Percentiles rank a stretch among this genome's conserved stretches.
Conservation (phyloP, 2,888 invertebrate species). For the Rhyacophila evoluta region DNA sequence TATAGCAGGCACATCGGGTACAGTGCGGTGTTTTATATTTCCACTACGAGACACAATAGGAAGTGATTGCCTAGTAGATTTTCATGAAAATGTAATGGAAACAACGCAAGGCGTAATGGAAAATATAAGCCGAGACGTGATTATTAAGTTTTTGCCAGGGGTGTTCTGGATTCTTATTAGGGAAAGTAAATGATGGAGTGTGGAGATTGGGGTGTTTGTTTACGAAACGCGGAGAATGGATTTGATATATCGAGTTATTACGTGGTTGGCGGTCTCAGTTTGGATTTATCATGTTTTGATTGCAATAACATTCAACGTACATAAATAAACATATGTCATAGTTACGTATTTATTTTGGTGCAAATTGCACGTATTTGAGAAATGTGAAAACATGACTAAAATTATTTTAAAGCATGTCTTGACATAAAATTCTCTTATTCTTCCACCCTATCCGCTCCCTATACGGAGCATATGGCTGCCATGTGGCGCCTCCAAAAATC, state of each 20-base stretch:
- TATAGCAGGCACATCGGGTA: not conserved
- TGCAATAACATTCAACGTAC: not conserved
- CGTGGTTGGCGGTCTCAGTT: conserved; percentile 38
- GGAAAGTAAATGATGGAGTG: conserved; percentile 30
- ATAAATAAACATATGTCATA: no score
- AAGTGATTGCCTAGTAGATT: conserved; percentile 54
- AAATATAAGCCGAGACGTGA: conserved; percentile 51
- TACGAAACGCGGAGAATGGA: conserved; percentile 5
- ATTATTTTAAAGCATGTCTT: no score
- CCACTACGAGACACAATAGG: conserved; percentile 46
- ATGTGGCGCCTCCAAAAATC: no score
- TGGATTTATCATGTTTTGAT: conserved; percentile 9
- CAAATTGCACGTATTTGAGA: no score
- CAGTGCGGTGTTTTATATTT: not conserved
- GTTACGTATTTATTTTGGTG: no score
- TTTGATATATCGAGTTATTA: conserved; percentile 45
- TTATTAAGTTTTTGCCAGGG: conserved; percentile 49
- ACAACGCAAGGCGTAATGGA: conserved; percentile 52
- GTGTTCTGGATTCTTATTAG: conserved; percentile 43
- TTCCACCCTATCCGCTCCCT: no score
- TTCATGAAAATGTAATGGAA: conserved; percentile 54
- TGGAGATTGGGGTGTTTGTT: conserved; percentile 16
- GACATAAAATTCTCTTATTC: no score
- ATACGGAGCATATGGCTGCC: no score
- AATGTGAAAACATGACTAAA: no score